Evolutionary conservation across 2,113 vertebrate genomes (phyloP), one percentile per base, ranked within the genome.

Genomic region (Panthera uncia): DNA sequence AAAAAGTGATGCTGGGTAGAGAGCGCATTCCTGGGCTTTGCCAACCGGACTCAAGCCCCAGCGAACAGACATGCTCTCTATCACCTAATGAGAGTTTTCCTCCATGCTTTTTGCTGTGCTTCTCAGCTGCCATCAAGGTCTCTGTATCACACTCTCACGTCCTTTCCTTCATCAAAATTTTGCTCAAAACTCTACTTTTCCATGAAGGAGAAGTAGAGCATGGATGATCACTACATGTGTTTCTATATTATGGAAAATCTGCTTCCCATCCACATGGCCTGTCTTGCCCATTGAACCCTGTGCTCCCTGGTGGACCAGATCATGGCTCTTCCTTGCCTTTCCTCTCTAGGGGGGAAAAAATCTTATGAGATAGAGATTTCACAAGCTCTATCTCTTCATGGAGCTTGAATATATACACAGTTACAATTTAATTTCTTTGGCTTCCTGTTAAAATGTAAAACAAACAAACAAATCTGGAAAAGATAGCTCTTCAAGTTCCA

Each of bases 181-280:
- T 31, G 73, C 79, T 96, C 31, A 23, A 91, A 76, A 38, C 50
- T 55, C 52, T 41, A 33, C 61, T 71, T 0, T 21, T 38, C 45
- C 50, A 7, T 0, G 5, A 81, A 73, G 38, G 0, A 23, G n/a
- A 79, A 13, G 19, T 14, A n/a, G 71, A 61, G 38, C 3, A 19
- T 5, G 4, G 25, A 1, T 16, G 21, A 41, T 36, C 11, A 1
- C 15, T 18, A 4, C 0, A 0, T 12, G 1, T 1, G 7, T n/a
- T 78, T 85, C 73, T 61, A 1, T 21, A 3, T 38, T 31, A 57
- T 0, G 11, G 66, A 66, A 85, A 61, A 31, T 12, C 31, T 23
- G 1, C 68, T 52, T 84, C 50, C 79, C 50, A 41, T 4, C 29
- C 29, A 10, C 29, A 10, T 1, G 3, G 45, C 85, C 41, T 29